Percentiles rank a stretch among this genome's conserved stretches.
Evolutionary conservation across 2,888 invertebrate species (phyloP).

Genomic region (Amphipyra berbera): DNA sequence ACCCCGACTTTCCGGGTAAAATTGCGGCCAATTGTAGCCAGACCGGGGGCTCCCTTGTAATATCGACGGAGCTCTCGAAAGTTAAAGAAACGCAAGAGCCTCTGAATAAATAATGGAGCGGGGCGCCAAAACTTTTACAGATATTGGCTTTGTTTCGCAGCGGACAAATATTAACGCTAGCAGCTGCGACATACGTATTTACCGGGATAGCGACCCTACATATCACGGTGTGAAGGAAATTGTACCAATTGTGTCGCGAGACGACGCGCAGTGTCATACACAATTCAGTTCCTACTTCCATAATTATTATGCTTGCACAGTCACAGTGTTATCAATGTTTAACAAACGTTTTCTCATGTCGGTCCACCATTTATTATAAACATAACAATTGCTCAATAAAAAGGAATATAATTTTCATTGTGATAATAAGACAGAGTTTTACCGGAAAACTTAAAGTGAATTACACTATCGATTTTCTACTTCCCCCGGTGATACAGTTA

Average conservation of each 20-base stretch:
- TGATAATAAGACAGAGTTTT: no score
- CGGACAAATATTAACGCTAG: slow-evolving; percentile 76
- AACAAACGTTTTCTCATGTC: neutral
- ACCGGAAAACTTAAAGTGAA: neutral
- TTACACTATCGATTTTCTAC: slow-evolving; percentile 43
- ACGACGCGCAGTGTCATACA: neutral
- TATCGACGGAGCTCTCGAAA: slow-evolving; percentile 67
- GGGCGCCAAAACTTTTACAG: slow-evolving; percentile 78
- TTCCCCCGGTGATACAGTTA: slow-evolving; percentile 24
- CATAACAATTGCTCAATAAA: no score
- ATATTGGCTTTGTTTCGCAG: slow-evolving; percentile 82
- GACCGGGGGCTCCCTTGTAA: slow-evolving; percentile 63
- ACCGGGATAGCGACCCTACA: slow-evolving; percentile 35
- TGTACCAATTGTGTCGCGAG: slow-evolving; percentile 27
- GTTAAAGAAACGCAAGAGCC: slow-evolving; percentile 76
- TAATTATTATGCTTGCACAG: slow-evolving; percentile 19
- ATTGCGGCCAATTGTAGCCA: slow-evolving; percentile 69
- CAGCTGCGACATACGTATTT: slow-evolving; percentile 73
- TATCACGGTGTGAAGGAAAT: slow-evolving; percentile 36
- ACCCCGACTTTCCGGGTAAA: slow-evolving; percentile 60
- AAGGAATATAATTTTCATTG: no score
- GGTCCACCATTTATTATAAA: no score
- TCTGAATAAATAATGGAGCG: slow-evolving; percentile 82
- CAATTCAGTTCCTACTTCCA: slow-evolving; percentile 15
- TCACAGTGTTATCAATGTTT: slow-evolving; percentile 3